A percentile compares a stretch with the other conserved stretches of the same genome.
Conservation (phyloP, 2,888 invertebrate genomes). For the Scaptomyza tumidula region DNA sequence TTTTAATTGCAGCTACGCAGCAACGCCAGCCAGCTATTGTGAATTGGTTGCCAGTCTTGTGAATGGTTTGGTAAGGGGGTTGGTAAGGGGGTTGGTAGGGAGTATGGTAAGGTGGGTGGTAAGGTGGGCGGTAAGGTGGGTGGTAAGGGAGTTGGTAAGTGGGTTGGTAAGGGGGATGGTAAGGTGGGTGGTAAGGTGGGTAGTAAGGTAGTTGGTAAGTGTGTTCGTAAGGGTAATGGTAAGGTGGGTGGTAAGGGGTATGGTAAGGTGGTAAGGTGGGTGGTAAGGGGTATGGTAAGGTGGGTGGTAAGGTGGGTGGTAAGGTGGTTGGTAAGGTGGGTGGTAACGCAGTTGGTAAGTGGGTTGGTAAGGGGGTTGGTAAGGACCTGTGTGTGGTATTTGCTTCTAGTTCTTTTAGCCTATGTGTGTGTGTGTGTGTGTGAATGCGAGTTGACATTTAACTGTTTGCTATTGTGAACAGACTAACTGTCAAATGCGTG, state of each 20-base stretch:
- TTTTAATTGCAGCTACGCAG: slow-evolving; percentile 60
- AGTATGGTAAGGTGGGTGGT: not conserved
- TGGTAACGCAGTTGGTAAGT: not conserved
- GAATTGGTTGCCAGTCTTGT: slow-evolving; percentile 8
- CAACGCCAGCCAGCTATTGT: slow-evolving; percentile 5
- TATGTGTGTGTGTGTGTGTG: not conserved
- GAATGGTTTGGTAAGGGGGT: slow-evolving; percentile 2
- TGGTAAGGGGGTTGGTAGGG: not conserved
- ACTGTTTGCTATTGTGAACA: slow-evolving; percentile 27
- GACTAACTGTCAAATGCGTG: slow-evolving; percentile 18
- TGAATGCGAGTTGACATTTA: slow-evolving; percentile 39
- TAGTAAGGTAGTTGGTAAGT: not conserved
- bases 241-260: no score
- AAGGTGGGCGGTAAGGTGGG: not conserved
- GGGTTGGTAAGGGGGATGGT: no score
- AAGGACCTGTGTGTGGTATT: not conserved
- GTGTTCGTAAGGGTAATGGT: not conserved
- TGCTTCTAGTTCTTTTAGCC: slow-evolving; percentile 8
- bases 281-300: not conserved
- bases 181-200: not conserved
- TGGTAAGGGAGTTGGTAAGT: no score
- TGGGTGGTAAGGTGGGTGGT: not conserved
- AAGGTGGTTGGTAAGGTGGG: not conserved
- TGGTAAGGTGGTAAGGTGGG: not conserved
- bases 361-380: not conserved